Evolutionary conservation across 1,140 invertebrate species (phyloP).

Genomic region (Bradysia coprophila): DNA sequence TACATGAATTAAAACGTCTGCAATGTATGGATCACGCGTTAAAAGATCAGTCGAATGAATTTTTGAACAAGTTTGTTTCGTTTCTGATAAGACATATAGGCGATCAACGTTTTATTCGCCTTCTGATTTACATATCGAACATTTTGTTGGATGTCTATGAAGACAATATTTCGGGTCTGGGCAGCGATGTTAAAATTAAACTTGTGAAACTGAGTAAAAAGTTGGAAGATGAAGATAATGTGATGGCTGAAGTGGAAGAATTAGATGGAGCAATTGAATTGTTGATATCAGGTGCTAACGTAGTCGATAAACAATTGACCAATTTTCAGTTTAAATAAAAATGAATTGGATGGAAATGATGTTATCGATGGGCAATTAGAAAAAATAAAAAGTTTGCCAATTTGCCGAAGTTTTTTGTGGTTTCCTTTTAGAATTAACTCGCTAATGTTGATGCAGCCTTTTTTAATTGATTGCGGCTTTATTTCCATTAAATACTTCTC

Average conservation of each 20-base stretch:
- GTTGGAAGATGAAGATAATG: slow-evolving; percentile 43
- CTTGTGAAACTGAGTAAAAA: slow-evolving; percentile 37
- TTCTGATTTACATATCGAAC: slow-evolving; percentile 52
- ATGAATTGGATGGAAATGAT: no score
- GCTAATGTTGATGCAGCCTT: no score
- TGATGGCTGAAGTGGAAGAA: slow-evolving; percentile 36
- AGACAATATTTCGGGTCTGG: slow-evolving; percentile 31
- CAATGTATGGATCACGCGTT: slow-evolving; percentile 53
- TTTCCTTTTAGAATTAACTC: no score
- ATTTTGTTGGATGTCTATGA: slow-evolving; percentile 57
- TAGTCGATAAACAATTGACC: slow-evolving; percentile 7
- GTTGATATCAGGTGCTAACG: slow-evolving; percentile 36
- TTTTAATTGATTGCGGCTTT: no score
- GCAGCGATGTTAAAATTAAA: slow-evolving; percentile 33
- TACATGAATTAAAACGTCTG: slow-evolving; percentile 68
- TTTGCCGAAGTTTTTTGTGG: no score
- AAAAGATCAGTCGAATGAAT: slow-evolving; percentile 42
- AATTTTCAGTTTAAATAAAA: no score
- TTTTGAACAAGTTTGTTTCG: slow-evolving; percentile 42
- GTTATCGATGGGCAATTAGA: no score
- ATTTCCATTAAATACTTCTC: no score
- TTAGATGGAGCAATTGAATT: slow-evolving; percentile 49
- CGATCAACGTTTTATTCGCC: slow-evolving; percentile 48
- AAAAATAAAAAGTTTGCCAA: no score
- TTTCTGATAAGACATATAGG: slow-evolving; percentile 63